Conservation (phyloP, 2,797 vertebrate species). For the Hyperoplus lanceolatus region DNA sequence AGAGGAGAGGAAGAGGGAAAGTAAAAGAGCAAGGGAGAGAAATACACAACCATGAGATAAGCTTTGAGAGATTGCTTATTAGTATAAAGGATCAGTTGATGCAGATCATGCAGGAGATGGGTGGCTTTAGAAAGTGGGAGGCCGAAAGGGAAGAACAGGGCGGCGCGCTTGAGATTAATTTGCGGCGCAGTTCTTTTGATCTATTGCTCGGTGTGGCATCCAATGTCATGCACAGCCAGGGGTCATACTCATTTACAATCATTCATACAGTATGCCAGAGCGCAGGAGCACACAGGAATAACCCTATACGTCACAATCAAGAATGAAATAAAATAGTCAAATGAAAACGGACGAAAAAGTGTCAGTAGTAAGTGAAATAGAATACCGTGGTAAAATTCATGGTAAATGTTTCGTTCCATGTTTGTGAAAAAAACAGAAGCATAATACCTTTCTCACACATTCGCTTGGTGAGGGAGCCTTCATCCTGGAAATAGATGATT, state of each 20-base stretch:
- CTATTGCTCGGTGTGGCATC: constrained; percentile 59
- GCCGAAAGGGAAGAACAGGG: neutral
- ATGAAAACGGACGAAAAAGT: constrained; percentile 21
- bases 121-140: constrained; percentile 33
- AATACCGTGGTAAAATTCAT: constrained; percentile 33
- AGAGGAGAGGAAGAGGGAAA: neutral
- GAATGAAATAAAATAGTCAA: constrained; percentile 35
- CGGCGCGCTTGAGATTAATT: constrained; percentile 24
- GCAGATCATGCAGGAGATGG: constrained; percentile 29
- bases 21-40: constrained; percentile 30
- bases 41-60: constrained; percentile 19
- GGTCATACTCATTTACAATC: constrained; percentile 57
- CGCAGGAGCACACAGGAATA: constrained; percentile 36
- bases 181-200: constrained; percentile 53
- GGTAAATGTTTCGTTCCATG: constrained; percentile 40
- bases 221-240: constrained; percentile 59
- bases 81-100: constrained; percentile 37
- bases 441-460: constrained; percentile 95
- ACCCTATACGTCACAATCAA: constrained; percentile 39
- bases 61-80: constrained; percentile 39
- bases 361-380: constrained; percentile 24
- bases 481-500: constrained; percentile 96
- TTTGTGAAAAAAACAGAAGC: constrained; percentile 40
- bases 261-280: constrained; percentile 44
- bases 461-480: constrained; percentile 94